Evolutionary conservation across 2,113 vertebrate genomes (phyloP).

Genomic region (Edolisoma coerulescens): DNA sequence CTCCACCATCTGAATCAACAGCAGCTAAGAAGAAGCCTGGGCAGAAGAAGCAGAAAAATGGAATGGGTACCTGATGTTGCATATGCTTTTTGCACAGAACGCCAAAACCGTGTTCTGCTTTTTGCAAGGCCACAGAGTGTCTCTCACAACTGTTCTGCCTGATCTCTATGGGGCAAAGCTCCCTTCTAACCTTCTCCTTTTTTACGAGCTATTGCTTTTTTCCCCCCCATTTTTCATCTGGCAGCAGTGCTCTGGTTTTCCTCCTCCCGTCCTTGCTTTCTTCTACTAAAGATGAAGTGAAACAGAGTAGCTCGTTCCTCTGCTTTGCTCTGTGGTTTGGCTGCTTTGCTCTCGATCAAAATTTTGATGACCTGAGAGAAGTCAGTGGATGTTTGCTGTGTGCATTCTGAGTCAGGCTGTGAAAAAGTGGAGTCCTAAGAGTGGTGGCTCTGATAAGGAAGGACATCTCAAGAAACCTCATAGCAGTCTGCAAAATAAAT

Average conservation of each 20-base stretch:
- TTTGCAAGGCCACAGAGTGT: constrained; percentile 55
- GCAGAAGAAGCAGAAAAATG: constrained; percentile 91
- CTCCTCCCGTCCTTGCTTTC: background rate
- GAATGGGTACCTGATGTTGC: constrained; percentile 73
- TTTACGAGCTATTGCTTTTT: background rate
- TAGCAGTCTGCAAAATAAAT: background rate
- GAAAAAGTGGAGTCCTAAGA: background rate
- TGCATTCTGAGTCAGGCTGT: background rate
- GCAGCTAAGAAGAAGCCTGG: constrained; percentile 81
- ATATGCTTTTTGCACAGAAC: constrained; percentile 67
- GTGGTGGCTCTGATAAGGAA: background rate
- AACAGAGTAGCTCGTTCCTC: background rate
- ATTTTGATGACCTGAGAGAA: background rate
- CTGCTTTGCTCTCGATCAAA: background rate
- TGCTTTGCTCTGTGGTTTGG: background rate
- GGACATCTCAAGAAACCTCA: background rate
- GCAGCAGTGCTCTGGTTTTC: constrained; percentile 45
- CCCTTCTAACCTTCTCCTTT: constrained; percentile 28
- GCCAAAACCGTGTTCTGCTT: constrained; percentile 53
- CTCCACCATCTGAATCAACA: constrained; percentile 73
- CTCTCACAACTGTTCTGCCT: constrained; percentile 27
- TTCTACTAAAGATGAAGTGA: background rate
- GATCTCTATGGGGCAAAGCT: background rate
- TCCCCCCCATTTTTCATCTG: background rate
- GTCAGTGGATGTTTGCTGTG: background rate